These are phyloP conservation scores for Drosophila pectinifera DNA, from an alignment of 1,140 invertebrate genomes.

Conservation along the genomic window DNA sequence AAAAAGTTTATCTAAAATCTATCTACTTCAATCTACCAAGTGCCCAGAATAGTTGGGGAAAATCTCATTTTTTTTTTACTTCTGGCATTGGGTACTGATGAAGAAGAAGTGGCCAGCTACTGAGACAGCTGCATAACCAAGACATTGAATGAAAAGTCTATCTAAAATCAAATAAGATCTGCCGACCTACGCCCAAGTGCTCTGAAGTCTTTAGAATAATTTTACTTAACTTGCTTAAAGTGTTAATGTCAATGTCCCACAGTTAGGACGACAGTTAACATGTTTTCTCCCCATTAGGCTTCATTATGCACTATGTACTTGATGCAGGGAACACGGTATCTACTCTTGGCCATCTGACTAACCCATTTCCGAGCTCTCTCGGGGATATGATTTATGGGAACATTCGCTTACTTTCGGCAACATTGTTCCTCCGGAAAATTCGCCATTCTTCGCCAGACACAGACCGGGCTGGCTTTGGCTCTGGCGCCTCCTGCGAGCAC, in stretches of 20 bases:
- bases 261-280: background rate
- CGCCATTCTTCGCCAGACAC: slow-evolving; percentile 11
- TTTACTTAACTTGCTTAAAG: background rate
- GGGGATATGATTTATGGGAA: slow-evolving; percentile 35
- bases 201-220: background rate
- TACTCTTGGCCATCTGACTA: slow-evolving; percentile 13
- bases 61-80: no score
- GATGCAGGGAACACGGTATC: background rate
- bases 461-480: no score
- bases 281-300: background rate
- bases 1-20: no score
- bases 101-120: no score
- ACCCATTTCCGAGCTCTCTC: slow-evolving; percentile 18
- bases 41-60: no score
- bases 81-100: no score
- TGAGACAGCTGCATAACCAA: no score
- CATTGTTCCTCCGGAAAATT: slow-evolving; percentile 37
- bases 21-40: no score
- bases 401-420: slow-evolving; percentile 40
- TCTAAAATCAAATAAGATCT: no score
- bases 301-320: slow-evolving; percentile 1
- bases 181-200: no score
- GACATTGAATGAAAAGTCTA: no score
- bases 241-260: background rate
- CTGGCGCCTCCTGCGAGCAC: slow-evolving; percentile 26